A percentile compares a stretch with the other conserved stretches of the same genome.
Conservation (phyloP, 2,113 vertebrate genomes). For the Loxodonta africana region DNA sequence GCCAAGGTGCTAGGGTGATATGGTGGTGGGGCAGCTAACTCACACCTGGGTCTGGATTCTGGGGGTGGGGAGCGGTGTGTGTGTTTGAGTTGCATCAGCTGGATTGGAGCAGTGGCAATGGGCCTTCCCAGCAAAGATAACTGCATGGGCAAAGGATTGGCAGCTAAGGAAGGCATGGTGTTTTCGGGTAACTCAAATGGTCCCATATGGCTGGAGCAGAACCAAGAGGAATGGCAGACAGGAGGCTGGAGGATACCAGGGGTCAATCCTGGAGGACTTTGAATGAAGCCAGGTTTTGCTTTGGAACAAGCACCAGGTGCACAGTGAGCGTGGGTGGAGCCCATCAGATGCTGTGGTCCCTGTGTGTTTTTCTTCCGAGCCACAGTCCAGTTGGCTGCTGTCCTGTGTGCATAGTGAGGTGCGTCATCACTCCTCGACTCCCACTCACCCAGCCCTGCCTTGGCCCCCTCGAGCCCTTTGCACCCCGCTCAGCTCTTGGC, state of each 20-base stretch:
- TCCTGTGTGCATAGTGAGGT: background rate
- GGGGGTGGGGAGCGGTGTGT: background rate
- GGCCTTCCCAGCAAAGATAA: background rate
- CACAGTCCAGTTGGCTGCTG: background rate
- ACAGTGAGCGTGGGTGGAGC: background rate
- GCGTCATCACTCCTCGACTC: background rate
- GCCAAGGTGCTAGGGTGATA: rapidly evolving
- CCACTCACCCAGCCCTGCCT: background rate
- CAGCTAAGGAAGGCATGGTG: background rate
- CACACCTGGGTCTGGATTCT: too few relatives aligned
- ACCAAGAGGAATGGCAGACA: background rate
- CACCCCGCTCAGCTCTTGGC: background rate
- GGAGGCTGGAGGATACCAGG: background rate
- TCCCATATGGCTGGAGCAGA: background rate
- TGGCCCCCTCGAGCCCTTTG: rapidly evolving
- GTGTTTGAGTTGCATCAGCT: background rate
- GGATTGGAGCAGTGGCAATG: background rate
- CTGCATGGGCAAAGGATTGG: background rate
- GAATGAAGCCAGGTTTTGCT: background rate
- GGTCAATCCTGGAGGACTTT: background rate
- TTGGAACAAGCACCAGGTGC: background rate
- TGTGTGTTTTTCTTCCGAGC: background rate
- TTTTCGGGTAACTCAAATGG: background rate
- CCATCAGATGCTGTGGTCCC: rapidly evolving
- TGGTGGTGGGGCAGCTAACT: rapidly evolving